Conservation (phyloP, 2,797 vertebrate species). For the Lagocephalus sceleratus region DNA sequence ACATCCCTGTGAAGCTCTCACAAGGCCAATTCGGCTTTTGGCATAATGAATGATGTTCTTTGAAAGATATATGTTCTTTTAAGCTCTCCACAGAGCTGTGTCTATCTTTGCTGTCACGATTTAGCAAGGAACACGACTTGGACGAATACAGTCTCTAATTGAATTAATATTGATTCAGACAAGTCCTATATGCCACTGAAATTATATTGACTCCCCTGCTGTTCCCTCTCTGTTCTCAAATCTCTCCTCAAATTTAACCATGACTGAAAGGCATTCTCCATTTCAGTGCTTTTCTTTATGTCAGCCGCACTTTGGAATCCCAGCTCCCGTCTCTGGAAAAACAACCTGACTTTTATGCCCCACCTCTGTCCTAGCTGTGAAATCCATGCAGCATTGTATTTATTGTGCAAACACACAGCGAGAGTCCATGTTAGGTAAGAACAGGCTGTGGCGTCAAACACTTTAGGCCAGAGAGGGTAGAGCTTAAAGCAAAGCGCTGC, state of each 20-base stretch:
- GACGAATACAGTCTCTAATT: constrained; percentile 39
- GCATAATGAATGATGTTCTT: constrained; percentile 25
- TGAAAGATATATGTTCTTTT: constrained; percentile 15
- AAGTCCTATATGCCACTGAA: constrained; percentile 33
- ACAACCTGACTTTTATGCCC: background rate
- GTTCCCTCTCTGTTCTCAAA: constrained; percentile 22
- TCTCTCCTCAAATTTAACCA: constrained; percentile 22
- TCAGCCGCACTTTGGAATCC: constrained; percentile 23
- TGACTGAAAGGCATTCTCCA: constrained; percentile 12
- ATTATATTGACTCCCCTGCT: constrained; percentile 33
- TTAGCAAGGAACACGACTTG: constrained; percentile 15
- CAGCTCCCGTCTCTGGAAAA: background rate
- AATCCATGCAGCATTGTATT: constrained; percentile 58
- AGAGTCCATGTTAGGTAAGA: constrained; percentile 73
- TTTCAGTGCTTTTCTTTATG: constrained; percentile 22
- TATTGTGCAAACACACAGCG: constrained; percentile 65
- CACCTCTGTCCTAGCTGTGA: constrained; percentile 23
- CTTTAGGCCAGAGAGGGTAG: constrained; percentile 47
- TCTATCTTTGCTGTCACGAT: constrained; percentile 19
- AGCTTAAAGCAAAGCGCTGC: constrained; percentile 42
- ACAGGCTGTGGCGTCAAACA: constrained; percentile 56
- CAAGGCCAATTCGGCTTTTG: constrained; percentile 8
- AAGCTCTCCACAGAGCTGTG: background rate
- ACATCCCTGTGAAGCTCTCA: constrained; percentile 29
- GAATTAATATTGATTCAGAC: constrained; percentile 56